Conservation (phyloP, 2,797 vertebrate genomes). For the Urosaurus nigricauda region DNA sequence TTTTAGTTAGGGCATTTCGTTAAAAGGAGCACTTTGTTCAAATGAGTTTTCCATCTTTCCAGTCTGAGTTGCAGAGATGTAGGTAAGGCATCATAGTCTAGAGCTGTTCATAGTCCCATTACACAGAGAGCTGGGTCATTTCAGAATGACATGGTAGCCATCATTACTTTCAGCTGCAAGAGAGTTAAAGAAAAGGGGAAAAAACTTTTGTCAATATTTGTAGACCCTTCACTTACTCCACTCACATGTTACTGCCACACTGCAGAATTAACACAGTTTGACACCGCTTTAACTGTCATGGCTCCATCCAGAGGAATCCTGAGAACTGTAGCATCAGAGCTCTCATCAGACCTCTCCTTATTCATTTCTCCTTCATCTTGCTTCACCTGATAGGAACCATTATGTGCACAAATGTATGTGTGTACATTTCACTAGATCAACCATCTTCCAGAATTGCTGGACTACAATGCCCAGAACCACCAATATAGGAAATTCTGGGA, state of each 20-base stretch:
- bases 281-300: no score
- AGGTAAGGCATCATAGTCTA: slow-evolving; percentile 62
- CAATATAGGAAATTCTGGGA: not conserved
- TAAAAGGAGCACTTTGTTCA: slow-evolving; percentile 60
- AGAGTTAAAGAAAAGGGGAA: slow-evolving; percentile 43
- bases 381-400: not conserved
- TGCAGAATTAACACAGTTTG: no score
- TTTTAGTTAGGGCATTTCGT: slow-evolving; percentile 57
- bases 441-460: not conserved
- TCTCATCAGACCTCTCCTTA: no score
- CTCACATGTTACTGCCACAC: no score
- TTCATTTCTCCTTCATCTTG: not conserved
- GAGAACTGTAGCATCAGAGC: no score
- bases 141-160: slow-evolving; percentile 87
- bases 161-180: slow-evolving; percentile 85
- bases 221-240: not conserved
- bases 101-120: slow-evolving; percentile 55
- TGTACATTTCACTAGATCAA: not conserved
- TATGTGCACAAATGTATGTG: not conserved
- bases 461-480: not conserved
- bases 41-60: slow-evolving; percentile 60
- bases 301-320: no score
- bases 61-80: slow-evolving; percentile 60
- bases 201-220: slow-evolving; percentile 48
- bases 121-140: slow-evolving; percentile 73